Base-by-base conservation (phyloP, 1,140 invertebrate genomes). In the Neodiprion pinetum region DNA sequence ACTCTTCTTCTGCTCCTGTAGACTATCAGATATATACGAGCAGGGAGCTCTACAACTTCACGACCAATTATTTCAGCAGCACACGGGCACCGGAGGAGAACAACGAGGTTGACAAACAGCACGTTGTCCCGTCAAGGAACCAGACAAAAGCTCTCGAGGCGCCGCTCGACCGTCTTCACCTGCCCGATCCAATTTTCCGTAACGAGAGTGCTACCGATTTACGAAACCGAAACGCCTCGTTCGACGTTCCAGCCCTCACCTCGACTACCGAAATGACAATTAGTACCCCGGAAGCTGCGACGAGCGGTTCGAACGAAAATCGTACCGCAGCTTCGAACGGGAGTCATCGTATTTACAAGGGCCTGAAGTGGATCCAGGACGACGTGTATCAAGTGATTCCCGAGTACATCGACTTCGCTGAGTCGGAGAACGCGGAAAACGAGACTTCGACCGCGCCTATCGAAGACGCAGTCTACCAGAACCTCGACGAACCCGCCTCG, bases 371-470 rank as follows among this genome's bases (percentile, higher is more conserved):
- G 87, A 79, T 89, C 11, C 82, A 84, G 11, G 86, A 86, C 21
- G 87, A 89, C 28, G 84, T 89, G 71, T 89, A 89, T 72, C 80
- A 84, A 47, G 87, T 88, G 23, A 83, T 87, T 67, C 87, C 87
- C 8, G 83, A 83, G 12, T 79, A 79, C 1, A 78, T 81, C 1
- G 70, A 79, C 7, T 74, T 82, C 23, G 76, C 71, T 14, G 78
- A 81, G 11, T 74, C 76, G 8, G 76, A 74, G 78, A 0, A 80
- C 14, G 71, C 65, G 40, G 77, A 81, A 48, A 85, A 81, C 53
- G 82, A 84, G 47, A 83, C 80, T 2, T 28, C 71, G 17, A 79
- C 79, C 8, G 65, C 75, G 7, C 48, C 21, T 5, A n/a, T 8
- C 21, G 21, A 71, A 14, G 47, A 71, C 70, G n/a, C 28, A 12